These are phyloP conservation scores for Diglossa brunneiventris DNA, from an alignment of 2,113 vertebrate genomes.

Conservation along the genomic window DNA sequence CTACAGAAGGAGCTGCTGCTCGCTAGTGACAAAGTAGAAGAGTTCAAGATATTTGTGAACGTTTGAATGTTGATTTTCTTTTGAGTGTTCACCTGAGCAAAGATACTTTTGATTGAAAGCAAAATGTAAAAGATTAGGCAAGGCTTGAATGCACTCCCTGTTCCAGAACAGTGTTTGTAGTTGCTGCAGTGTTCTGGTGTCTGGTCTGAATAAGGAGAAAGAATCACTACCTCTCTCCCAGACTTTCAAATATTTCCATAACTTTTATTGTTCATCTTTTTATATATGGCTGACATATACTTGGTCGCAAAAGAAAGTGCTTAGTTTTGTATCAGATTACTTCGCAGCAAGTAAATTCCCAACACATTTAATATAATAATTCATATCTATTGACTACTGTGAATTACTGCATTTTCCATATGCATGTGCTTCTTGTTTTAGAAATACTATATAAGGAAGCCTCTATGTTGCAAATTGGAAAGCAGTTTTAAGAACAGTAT, in stretches of 20 bases:
- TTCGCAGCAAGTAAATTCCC: background rate
- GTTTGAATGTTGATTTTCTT: conserved; percentile 49
- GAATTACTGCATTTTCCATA: background rate
- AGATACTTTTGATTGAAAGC: background rate
- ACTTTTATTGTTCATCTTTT: background rate
- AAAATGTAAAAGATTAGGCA: background rate
- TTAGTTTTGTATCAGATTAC: background rate
- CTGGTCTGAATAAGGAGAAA: background rate
- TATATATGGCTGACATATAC: background rate
- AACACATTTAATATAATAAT: background rate
- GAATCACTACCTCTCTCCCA: background rate
- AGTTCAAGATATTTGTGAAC: conserved; percentile 86
- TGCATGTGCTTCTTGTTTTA: background rate
- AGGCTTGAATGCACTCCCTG: background rate
- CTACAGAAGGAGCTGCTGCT: conserved; percentile 79
- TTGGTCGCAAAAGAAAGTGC: background rate
- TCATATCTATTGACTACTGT: background rate
- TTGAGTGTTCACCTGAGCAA: background rate
- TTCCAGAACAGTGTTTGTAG: background rate
- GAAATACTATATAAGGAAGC: background rate
- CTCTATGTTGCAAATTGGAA: background rate
- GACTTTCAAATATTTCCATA: background rate
- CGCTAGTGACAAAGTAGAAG: conserved; percentile 77
- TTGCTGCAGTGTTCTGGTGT: background rate
- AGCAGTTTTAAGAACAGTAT: background rate